Evolutionary conservation across 2,797 vertebrate genomes (phyloP).

Genomic region (Cossypha niveicapilla): DNA sequence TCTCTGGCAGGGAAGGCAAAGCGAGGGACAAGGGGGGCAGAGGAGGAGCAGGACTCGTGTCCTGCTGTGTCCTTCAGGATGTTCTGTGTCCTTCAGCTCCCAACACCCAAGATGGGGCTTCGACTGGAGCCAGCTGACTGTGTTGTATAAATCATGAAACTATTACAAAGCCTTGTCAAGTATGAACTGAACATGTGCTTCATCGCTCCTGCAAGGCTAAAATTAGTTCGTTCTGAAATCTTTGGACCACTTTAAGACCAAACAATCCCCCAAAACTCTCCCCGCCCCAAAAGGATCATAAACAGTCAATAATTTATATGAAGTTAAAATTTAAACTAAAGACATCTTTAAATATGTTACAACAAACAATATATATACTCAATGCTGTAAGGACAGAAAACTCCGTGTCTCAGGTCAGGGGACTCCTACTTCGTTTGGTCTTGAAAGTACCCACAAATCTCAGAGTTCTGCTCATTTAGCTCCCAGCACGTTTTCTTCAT

Average conservation of each 20-base stretch:
- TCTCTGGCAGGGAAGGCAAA: background rate
- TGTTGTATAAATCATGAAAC: background rate
- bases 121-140: background rate
- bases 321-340: constrained; percentile 55
- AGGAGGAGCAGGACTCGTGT: background rate
- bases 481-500: constrained; percentile 41
- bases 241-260: constrained; percentile 63
- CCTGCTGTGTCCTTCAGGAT: background rate
- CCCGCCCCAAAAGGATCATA: background rate
- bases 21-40: rapidly evolving
- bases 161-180: constrained; percentile 9
- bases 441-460: constrained; percentile 63
- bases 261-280: constrained; percentile 30
- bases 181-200: constrained; percentile 2
- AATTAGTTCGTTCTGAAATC: constrained; percentile 67
- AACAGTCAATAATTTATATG: constrained; percentile 72
- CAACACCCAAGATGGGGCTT: background rate
- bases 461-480: constrained; percentile 52
- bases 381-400: constrained; percentile 29
- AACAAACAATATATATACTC: constrained; percentile 68
- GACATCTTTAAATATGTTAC: constrained; percentile 68
- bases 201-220: constrained; percentile 31
- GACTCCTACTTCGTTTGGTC: constrained; percentile 61
- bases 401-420: constrained; percentile 9
- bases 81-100: constrained; percentile 3